Base-by-base conservation (phyloP, 2,113 vertebrate species). In the Tenebrosternarchus preto region DNA sequence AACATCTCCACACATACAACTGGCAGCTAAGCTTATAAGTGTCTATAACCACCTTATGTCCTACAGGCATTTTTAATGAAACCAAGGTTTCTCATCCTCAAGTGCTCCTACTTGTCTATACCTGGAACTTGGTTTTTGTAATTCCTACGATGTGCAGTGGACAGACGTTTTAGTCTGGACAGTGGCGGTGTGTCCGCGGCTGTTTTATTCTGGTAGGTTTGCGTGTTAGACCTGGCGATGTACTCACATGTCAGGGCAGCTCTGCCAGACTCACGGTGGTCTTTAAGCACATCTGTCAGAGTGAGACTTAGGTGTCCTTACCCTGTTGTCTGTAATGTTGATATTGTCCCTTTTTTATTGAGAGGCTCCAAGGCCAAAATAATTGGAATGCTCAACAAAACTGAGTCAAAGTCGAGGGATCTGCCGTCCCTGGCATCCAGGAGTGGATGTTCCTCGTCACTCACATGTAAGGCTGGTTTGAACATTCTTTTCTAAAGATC, bases 221-320 rank as follows among this genome's bases (percentile, higher is more conserved):
- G n/a, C n/a, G n/a, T n/a, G 5, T 77, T 68, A 43, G 50, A 69
- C 53, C 33, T 39, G 36, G 24, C 25, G 46, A 53, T 4, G 53
- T 15, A 12, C 69, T 25, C 20, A 22, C 25, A 50, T 60, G 53
- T 9, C 43, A 59, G 31, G 57, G 25, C 76, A 43, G 76, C 53
- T 59, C 68, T 76, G 59, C 60, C 66, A 81, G 63, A 53, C 64
- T 27, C 53, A 53, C 43, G 11, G 11, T 9, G 39, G 17, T 39
- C 50, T 25, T 56, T 64, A 12, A 74, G 24, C 71, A 39, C 8
- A 80, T 74, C 72, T 74, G 27, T 55, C 55, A 20, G 53, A 20
- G 60, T 57, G 70, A 31, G 39, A 55, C 60, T 9, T 43, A 9
- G 16, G 39, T 27, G 9, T 60, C 39, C 50, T 76, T 5, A 76